phyloP scores from a whole-genome alignment of 1,140 invertebrate species.

The Diachasmimorpha longicaudata region DNA sequence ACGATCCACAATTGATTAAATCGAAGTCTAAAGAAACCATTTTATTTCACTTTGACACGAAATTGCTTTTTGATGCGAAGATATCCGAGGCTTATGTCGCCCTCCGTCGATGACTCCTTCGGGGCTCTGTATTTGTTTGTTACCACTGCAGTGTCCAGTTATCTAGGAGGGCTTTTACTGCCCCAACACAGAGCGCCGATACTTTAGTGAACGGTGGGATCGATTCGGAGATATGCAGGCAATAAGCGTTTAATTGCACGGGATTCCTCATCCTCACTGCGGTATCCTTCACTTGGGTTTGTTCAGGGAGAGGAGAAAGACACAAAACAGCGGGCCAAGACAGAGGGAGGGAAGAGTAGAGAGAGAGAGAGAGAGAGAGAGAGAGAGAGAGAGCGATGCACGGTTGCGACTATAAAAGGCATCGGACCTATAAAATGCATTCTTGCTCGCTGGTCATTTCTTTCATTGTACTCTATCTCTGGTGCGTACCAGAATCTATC shows the following conservation, averaged over 20 bases:
- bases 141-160: constrained; percentile 32
- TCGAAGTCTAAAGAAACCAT: not conserved
- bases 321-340: not conserved
- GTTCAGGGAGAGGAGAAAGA: too few relatives aligned
- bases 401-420: constrained; percentile 58
- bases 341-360: not conserved
- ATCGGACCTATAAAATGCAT: constrained; percentile 64
- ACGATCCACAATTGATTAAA: not conserved
- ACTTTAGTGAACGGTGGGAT: constrained; percentile 55
- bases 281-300: not conserved
- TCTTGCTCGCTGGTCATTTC: constrained; percentile 52
- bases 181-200: constrained; percentile 35
- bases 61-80: not conserved
- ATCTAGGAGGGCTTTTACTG: constrained; percentile 58
- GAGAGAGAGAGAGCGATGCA: constrained; percentile 20
- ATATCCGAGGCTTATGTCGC: not conserved
- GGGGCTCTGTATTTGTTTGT: not conserved
- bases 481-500: not conserved
- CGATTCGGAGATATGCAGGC: constrained; percentile 63
- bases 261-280: constrained; percentile 57
- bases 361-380: constrained; percentile 30
- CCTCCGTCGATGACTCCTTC: not conserved
- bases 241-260: constrained; percentile 64
- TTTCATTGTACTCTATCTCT: constrained; percentile 44
- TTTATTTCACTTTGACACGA: not conserved